A percentile compares a stretch with the other conserved stretches of the same genome.
Conservation (phyloP, 1,140 invertebrate genomes). For the Fopius arisanus region DNA sequence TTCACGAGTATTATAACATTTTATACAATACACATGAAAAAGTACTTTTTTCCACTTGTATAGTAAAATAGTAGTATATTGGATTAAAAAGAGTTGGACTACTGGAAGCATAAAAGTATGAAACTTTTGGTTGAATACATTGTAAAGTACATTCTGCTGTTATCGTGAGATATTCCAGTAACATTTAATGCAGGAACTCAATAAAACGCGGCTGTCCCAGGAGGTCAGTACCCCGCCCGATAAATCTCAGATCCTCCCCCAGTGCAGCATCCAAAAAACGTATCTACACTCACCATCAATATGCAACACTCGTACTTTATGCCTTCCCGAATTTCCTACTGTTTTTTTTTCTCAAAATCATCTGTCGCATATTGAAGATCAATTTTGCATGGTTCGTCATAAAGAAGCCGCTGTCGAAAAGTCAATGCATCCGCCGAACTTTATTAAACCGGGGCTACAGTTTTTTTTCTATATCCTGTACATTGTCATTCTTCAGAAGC, state of each 20-base stretch:
- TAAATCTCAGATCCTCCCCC: not conserved
- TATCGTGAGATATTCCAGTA: not conserved
- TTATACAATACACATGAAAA: too few species aligned
- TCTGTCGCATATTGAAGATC: constrained; percentile 6
- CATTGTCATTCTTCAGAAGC: not conserved
- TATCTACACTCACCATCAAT: not conserved
- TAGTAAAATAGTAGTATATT: too few species aligned
- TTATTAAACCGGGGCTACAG: not conserved
- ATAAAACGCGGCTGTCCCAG: not conserved
- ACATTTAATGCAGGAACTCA: not conserved
- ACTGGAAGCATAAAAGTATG: too few species aligned
- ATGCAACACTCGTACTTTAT: constrained; percentile 11
- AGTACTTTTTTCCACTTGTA: too few species aligned
- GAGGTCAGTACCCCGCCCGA: not conserved
- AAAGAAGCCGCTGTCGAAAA: not conserved
- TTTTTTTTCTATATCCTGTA: not conserved
- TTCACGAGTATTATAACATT: too few species aligned
- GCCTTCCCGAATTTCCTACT: not conserved
- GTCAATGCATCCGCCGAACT: not conserved
- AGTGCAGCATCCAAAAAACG: not conserved
- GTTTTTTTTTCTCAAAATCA: not conserved
- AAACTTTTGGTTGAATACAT: too few species aligned
- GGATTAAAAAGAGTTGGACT: too few species aligned
- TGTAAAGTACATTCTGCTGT: too few species aligned
- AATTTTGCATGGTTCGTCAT: constrained; percentile 23